These are phyloP conservation scores for Datnioides undecimradiatus DNA, from an alignment of 2,113 vertebrate species.

Conservation along the genomic window DNA sequence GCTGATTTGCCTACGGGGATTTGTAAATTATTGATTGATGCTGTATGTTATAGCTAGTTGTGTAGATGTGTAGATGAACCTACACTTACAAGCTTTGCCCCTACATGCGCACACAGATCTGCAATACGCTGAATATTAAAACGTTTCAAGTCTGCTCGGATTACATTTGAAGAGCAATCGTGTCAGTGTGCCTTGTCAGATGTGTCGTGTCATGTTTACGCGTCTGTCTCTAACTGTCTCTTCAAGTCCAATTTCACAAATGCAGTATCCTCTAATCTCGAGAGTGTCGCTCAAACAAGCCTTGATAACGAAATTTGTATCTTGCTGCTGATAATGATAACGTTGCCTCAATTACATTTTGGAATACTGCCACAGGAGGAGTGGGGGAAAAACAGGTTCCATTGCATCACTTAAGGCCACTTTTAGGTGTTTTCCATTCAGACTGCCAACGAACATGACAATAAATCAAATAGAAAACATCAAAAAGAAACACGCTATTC, in stretches of 20 bases:
- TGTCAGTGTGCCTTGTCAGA: background rate
- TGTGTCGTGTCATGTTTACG: background rate
- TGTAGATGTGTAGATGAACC: background rate
- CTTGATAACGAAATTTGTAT: background rate
- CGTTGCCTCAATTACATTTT: background rate
- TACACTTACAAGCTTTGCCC: background rate
- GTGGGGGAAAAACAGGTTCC: background rate
- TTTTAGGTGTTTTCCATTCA: slow-evolving; percentile 13
- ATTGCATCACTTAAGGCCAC: no score
- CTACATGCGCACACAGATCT: background rate
- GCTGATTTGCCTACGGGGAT: background rate
- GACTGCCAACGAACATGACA: background rate
- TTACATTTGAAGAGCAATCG: background rate
- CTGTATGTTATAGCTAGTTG: background rate
- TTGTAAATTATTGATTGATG: background rate
- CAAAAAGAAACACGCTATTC: background rate
- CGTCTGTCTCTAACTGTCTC: background rate
- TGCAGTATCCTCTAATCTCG: background rate
- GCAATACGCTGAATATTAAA: background rate
- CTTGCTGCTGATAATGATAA: background rate
- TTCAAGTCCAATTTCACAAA: background rate
- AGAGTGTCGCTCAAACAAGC: background rate
- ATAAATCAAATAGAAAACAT: slow-evolving; percentile 1
- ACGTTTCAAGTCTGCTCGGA: background rate
- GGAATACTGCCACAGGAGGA: slow-evolving; percentile 8